Percentiles rank a stretch among this genome's conserved stretches.
phyloP scores from a whole-genome alignment of 2,113 vertebrate species.

The Ophthalmotilapia sp. region DNA sequence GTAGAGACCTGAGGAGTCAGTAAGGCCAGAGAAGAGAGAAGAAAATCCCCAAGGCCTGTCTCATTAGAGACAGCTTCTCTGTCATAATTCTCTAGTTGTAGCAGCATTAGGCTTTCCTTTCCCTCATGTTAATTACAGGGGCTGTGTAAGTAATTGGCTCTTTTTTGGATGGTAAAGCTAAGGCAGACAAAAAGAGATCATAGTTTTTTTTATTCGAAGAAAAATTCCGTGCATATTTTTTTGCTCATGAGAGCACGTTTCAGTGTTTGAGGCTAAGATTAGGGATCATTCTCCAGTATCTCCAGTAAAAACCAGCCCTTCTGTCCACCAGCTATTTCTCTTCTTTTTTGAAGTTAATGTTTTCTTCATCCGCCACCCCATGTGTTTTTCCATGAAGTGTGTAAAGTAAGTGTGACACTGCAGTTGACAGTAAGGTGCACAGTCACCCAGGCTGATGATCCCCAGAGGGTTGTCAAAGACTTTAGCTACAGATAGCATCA shows the following conservation, averaged over 20 bases:
- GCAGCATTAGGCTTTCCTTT: slow-evolving; percentile 24
- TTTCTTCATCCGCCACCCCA: background rate
- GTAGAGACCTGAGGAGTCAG: background rate
- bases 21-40: background rate
- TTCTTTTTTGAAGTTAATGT: background rate
- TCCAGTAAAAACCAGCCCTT: background rate
- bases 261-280: background rate
- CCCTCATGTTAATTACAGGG: slow-evolving; percentile 51
- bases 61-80: slow-evolving; percentile 46
- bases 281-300: background rate
- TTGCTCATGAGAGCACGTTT: background rate
- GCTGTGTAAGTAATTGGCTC: slow-evolving; percentile 38
- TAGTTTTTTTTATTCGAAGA: background rate
- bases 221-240: background rate
- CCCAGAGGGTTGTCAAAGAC: background rate
- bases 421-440: background rate
- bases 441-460: background rate
- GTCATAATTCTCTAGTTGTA: slow-evolving; percentile 24
- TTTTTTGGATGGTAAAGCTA: slow-evolving; percentile 4
- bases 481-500: background rate
- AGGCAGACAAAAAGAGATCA: background rate
- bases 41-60: slow-evolving; percentile 14
- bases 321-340: background rate
- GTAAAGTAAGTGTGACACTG: background rate
- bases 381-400: background rate